Percentiles rank a stretch among this genome's conserved stretches.
Evolutionary conservation across 2,888 invertebrate genomes (phyloP).

Genomic region (Ichneumoninae sp.): DNA sequence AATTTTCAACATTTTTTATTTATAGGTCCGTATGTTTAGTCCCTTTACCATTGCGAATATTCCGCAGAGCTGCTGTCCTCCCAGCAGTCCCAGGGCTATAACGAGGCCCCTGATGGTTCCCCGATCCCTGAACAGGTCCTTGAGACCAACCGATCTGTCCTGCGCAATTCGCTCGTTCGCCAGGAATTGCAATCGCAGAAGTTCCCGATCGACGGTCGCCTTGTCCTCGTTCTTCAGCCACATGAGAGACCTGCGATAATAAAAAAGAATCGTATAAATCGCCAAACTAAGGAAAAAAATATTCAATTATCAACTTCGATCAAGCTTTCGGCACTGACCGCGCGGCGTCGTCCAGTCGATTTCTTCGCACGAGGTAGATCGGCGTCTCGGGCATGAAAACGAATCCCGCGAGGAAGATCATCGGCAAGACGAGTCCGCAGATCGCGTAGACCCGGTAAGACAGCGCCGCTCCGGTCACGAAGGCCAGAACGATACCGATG

Average conservation of each 20-base stretch:
- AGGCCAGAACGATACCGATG: conserved; percentile 83
- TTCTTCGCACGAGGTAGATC: conserved; percentile 82
- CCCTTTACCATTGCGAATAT: conserved; percentile 83
- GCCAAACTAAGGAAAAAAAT: not conserved
- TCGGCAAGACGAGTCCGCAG: conserved; percentile 82
- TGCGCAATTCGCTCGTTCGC: conserved; percentile 71
- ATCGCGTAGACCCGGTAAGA: conserved; percentile 84
- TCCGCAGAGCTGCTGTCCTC: conserved; percentile 84
- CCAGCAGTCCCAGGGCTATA: conserved; percentile 81
- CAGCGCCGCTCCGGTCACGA: conserved; percentile 83
- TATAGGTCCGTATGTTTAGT: conserved; percentile 57
- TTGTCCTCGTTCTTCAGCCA: conserved; percentile 78
- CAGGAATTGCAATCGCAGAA: conserved; percentile 74
- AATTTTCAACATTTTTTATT: no score
- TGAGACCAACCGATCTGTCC: conserved; percentile 70
- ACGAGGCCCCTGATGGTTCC: conserved; percentile 81
- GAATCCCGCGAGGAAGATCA: conserved; percentile 83
- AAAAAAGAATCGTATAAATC: not conserved
- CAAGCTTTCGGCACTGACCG: conserved; percentile 74
- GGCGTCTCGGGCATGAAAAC: conserved; percentile 87
- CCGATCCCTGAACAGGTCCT: conserved; percentile 81
- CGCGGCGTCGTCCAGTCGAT: conserved; percentile 81
- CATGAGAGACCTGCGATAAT: conserved; percentile 73
- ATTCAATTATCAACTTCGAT: not conserved
- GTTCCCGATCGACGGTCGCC: conserved; percentile 74